These are phyloP conservation scores for Picus viridis DNA, from an alignment of 2,797 vertebrate species.

Conservation along the genomic window DNA sequence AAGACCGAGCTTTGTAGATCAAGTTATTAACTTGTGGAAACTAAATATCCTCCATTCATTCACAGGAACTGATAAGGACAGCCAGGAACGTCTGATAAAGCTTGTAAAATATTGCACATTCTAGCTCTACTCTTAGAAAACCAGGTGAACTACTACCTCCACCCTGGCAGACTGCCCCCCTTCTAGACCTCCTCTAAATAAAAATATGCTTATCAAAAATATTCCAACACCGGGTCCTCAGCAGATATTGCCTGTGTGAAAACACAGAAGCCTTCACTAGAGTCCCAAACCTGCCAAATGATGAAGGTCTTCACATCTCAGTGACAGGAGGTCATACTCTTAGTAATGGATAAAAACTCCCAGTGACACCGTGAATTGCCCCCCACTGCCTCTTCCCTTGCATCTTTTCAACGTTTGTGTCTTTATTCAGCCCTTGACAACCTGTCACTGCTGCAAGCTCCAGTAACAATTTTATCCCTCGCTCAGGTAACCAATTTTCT, in stretches of 20 bases:
- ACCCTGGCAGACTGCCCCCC: neutral
- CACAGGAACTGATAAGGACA: neutral
- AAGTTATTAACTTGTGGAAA: neutral
- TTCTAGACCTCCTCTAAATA: neutral
- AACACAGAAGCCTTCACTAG: neutral
- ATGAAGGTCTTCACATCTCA: neutral
- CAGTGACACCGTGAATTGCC: neutral
- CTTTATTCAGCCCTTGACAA: neutral
- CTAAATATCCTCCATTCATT: neutral
- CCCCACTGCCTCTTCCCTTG: neutral
- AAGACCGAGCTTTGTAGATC: neutral
- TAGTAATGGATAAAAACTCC: neutral
- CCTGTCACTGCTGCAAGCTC: neutral
- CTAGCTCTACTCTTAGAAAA: neutral
- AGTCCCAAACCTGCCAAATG: neutral
- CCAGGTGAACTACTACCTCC: neutral
- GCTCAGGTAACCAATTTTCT: neutral
- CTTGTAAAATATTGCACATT: neutral
- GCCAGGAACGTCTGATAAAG: neutral
- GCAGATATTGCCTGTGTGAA: neutral
- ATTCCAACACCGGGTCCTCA: neutral
- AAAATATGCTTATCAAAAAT: neutral
- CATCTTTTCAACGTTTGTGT: conserved; percentile 4
- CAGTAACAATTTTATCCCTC: neutral
- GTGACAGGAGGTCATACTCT: neutral